Percentiles rank a stretch among this genome's conserved stretches.
These are phyloP conservation scores for Mercenaria mercenaria DNA, from an alignment of 1,140 invertebrate genomes.

Conservation along the genomic window DNA sequence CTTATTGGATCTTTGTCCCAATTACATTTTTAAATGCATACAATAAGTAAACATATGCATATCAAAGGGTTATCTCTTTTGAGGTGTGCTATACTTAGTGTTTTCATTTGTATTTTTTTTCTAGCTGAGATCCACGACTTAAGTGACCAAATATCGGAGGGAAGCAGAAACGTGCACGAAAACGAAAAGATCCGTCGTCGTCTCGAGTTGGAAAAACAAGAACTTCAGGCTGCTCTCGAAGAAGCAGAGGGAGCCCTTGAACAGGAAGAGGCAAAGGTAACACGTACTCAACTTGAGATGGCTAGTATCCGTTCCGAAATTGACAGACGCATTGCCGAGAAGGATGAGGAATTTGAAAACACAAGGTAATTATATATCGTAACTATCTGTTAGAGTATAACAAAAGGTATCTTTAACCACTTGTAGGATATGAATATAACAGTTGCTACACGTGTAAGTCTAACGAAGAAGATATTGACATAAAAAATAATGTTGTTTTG, in stretches of 20 bases:
- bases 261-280: slow-evolving; percentile 91
- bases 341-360: slow-evolving; percentile 99
- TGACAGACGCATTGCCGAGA: slow-evolving; percentile 98
- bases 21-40: no score
- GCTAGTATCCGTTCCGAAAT: slow-evolving; percentile 99
- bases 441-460: no score
- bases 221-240: slow-evolving; percentile 99
- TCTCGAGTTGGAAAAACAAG: slow-evolving; percentile 99
- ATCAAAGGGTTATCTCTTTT: no score
- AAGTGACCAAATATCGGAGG: slow-evolving; percentile 99
- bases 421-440: no score
- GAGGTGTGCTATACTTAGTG: no score
- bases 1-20: no score
- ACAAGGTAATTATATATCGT: slow-evolving; percentile 88
- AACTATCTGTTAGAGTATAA: no score
- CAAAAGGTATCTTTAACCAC: no score
- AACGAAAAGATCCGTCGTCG: slow-evolving; percentile 99
- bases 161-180: slow-evolving; percentile 96
- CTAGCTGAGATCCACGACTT: slow-evolving; percentile 98
- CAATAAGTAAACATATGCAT: no score
- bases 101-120: no score
- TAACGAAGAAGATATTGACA: no score
- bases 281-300: slow-evolving; percentile 98
- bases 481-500: no score
- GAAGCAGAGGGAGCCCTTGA: slow-evolving; percentile 99